A percentile compares a stretch with the other conserved stretches of the same genome.
phyloP scores from a whole-genome alignment of 2,113 vertebrate genomes.

The Urocolius indicus region DNA sequence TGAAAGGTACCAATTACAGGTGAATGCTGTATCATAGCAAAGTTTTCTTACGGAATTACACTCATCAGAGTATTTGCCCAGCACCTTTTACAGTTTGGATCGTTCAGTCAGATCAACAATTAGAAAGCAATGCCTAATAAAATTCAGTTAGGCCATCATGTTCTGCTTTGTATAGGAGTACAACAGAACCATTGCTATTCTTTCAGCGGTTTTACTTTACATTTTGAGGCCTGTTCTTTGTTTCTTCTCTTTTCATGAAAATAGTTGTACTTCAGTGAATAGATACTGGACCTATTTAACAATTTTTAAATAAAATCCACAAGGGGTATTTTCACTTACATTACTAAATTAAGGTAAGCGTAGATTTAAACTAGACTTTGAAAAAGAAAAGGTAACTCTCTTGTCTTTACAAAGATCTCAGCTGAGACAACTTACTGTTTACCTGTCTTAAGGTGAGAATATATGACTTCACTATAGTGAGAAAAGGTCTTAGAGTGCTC shows the following conservation, averaged over 20 bases:
- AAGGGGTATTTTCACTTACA: not conserved
- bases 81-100: not conserved
- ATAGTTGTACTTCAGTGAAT: not conserved
- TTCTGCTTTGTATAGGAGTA: not conserved
- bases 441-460: not conserved
- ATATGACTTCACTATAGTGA: not conserved
- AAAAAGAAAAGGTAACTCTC: not conserved
- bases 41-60: not conserved
- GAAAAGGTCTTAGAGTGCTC: not conserved
- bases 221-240: not conserved
- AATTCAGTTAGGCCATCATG: not conserved
- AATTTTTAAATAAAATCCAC: not conserved
- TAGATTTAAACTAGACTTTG: not conserved
- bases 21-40: not conserved
- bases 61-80: not conserved
- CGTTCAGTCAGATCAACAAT: not conserved
- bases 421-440: not conserved
- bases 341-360: not conserved
- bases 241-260: not conserved
- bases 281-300: not conserved
- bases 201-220: not conserved
- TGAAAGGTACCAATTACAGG: not conserved
- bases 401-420: not conserved
- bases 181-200: not conserved
- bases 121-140: constrained; percentile 14